Evolutionary conservation across 2,797 vertebrate species (phyloP), one percentile per base, ranked within the genome.

Genomic region (Graptemys geographica): DNA sequence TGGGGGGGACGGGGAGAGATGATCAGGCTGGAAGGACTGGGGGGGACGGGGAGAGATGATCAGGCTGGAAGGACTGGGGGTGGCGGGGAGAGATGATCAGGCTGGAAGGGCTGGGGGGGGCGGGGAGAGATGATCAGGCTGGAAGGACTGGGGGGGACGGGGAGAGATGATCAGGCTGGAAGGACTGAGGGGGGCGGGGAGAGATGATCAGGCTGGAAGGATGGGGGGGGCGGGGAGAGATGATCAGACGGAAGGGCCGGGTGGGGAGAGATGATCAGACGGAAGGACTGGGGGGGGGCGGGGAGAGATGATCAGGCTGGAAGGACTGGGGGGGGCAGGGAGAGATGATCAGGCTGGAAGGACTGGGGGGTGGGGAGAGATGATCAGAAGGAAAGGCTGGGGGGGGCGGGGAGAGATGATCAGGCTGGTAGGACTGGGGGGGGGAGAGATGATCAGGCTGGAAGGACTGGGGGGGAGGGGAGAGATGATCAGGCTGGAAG

Each of bases 381-480:
- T 89, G 96, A 44, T 44, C 44, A 44, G 44, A 37, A 37, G 37
- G 37, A 37, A 49, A 49, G 49, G 49, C 37, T 37, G 37, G 37
- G 37, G 37, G 37, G 37, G 37, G 37, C 37, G 37, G 37, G 41
- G 41, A 41, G 41, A 41, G 41, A 41, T 41, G 41, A 41, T 41
- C 41, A 41, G 41, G 41, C 41, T 41, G 41, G 41, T 4, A 41
- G 41, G 41, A 41, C 41, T 41, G 41, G 41, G 41, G 41, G 4
- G 41, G 41, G 41, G 41, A 41, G 41, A 41, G 41, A 41, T 41
- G 41, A 96, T 97, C 96, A 96, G 74, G 13, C 25, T 5, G 88
- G 81, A 92, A 90, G 88, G 88, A 86, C 41, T 41, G 41, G 37
- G 37, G 37, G 41, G 41, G 41, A 5, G 41, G 41, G 41, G 41